These are phyloP conservation scores for Ennomos quercinarius DNA, from an alignment of 2,888 invertebrate species.

Conservation along the genomic window DNA sequence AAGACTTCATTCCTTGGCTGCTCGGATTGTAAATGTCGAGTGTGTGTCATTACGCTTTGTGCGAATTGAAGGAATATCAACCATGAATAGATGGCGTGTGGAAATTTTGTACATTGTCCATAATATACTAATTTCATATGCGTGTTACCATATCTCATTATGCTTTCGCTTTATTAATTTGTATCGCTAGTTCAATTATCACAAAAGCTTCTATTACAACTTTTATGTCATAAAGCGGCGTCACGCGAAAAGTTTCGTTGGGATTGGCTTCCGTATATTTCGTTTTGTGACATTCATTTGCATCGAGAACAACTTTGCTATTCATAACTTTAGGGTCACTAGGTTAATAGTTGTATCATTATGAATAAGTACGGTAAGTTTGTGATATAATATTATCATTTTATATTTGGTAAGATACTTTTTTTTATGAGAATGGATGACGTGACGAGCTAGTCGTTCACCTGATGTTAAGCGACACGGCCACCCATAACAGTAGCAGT, in stretches of 20 bases:
- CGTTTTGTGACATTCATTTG: constrained; percentile 35
- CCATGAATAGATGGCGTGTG: too few species aligned
- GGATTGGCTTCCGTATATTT: constrained; percentile 50
- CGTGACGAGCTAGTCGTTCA: too few species aligned
- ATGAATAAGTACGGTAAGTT: not conserved
- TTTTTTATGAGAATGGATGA: too few species aligned
- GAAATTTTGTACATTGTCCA: constrained; percentile 33
- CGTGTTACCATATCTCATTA: constrained; percentile 55
- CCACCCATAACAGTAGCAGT: too few species aligned
- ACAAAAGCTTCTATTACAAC: constrained; percentile 48
- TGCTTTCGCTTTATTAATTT: constrained; percentile 58
- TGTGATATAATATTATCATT: too few species aligned
- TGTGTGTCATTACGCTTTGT: too few species aligned
- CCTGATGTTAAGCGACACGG: too few species aligned
- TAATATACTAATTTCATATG: constrained; percentile 47
- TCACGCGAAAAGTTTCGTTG: constrained; percentile 54
- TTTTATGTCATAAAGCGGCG: constrained; percentile 49
- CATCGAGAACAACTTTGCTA: constrained; percentile 22
- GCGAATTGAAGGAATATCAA: too few species aligned
- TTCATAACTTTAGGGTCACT: constrained; percentile 22
- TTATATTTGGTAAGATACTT: too few species aligned
- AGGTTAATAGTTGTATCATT: constrained; percentile 16
- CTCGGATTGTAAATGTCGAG: too few species aligned
- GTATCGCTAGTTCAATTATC: constrained; percentile 57
- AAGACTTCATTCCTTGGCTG: too few species aligned